Base-by-base conservation (phyloP, 2,797 vertebrate genomes). In the Spinus olivaceus region DNA sequence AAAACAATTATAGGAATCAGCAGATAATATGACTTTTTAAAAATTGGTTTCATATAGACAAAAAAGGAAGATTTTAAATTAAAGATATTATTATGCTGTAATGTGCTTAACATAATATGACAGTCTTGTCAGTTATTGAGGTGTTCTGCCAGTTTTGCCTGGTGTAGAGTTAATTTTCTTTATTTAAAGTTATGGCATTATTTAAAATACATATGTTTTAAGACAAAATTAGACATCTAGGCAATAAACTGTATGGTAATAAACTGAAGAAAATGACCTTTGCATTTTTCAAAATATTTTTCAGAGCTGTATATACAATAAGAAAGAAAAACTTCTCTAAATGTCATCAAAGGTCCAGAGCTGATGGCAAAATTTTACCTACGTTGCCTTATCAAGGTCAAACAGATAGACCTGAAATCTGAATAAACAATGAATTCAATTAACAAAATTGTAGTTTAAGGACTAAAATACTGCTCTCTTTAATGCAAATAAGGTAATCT, bases 311-410 rank as follows among this genome's bases (percentile, higher is more conserved):
- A 35, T n/a, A 5, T 14, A 13, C 10, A 49, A 6, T 60, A 69
- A 57, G 33, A 76, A 71, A 72, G 1, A 17, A 67, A 81, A 69
- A 3, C 0, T 41, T 46, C 53, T 81, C 13, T 15, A 71, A 53
- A 60, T 56, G 8, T 51, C 4, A 12, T 56, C 25, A 64, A 5
- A 0, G 0, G 5, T 61, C 28, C 25, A 33, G 22, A 49, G 10
- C 6, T 37, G 19, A 47, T 33, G 57, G 9, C 11, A 82, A 42
- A 79, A 59, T 63, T 91, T 79, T 76, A 10, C 17, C 5, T 44
- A 14, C 3, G 0, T 12, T 79, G 9, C 3, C 0, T 0, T 49
- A 50, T 59, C 21, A 30, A 70, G 14, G 49, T 61, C 24, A 53
- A 76, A n/a, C 8, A 85, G 47, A 59, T 61, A 49, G 28, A 61